Evolutionary conservation across 23 tunicate species (phyloP).

Genomic region (Trididemnum miniatum): DNA sequence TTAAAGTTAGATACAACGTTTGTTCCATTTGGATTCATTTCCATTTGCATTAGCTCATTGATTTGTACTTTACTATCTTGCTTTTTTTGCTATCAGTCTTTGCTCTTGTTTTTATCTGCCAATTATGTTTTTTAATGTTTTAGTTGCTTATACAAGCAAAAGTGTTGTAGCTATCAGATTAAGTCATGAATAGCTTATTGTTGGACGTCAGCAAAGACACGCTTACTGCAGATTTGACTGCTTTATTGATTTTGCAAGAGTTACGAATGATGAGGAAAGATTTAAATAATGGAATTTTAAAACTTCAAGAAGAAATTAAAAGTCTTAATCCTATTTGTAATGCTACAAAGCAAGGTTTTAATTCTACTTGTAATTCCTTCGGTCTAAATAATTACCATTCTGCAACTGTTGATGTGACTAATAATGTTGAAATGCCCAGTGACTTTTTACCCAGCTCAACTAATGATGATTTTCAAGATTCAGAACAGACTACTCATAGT

Average conservation of each 20-base stretch:
- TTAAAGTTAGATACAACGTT: no score
- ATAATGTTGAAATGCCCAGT: background rate
- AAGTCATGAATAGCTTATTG: no score
- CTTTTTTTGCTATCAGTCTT: no score
- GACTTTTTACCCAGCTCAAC: background rate
- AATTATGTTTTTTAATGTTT: no score
- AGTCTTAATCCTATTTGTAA: background rate
- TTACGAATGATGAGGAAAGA: conserved; percentile 6
- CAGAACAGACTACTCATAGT: no score
- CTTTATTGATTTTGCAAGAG: background rate
- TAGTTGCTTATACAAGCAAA: no score
- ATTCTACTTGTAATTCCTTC: background rate
- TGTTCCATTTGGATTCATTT: no score
- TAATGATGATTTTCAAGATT: background rate
- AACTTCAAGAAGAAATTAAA: conserved; percentile 10
- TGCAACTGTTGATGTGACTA: background rate
- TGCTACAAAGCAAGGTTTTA: background rate
- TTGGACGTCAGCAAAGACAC: no score
- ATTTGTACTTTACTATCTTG: no score
- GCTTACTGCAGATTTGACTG: background rate
- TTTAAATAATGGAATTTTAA: background rate
- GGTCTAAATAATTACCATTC: background rate
- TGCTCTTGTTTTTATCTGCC: no score
- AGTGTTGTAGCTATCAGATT: no score
- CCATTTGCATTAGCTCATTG: no score